Evolutionary conservation across 2,888 invertebrate genomes (phyloP).

Genomic region (Ctena decussata): DNA sequence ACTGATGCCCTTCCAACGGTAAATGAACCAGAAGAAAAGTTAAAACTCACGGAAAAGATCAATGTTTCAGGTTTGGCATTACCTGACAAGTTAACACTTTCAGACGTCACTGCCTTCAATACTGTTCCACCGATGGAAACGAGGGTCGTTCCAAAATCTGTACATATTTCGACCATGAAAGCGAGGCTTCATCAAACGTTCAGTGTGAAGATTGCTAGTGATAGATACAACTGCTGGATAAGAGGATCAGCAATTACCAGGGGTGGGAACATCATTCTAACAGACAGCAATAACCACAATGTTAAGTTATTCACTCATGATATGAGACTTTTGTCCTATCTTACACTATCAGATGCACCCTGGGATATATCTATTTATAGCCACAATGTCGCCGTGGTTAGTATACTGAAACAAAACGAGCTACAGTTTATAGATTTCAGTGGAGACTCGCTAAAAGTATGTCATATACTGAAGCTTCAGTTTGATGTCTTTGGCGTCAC

Average conservation of each 20-base stretch:
- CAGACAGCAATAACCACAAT: slow-evolving; percentile 6
- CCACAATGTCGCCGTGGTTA: not conserved
- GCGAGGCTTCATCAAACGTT: slow-evolving; percentile 1
- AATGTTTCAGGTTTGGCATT: not conserved
- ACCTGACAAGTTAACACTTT: not conserved
- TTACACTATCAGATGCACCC: not conserved
- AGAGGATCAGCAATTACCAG: not conserved
- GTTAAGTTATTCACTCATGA: not conserved
- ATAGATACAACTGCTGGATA: not conserved
- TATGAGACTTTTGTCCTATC: not conserved
- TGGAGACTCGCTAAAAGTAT: not conserved
- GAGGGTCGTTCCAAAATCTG: not conserved
- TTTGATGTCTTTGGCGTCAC: slow-evolving; percentile 1
- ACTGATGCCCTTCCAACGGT: not conserved
- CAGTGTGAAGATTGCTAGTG: not conserved
- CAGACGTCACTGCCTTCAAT: not conserved
- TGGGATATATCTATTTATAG: not conserved
- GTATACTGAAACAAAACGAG: not conserved
- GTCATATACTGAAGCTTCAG: not conserved
- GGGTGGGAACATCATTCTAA: not conserved
- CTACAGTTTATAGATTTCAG: not conserved
- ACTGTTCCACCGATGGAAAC: not conserved
- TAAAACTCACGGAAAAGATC: too few species aligned
- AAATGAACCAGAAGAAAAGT: too few species aligned
- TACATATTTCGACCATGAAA: not conserved